Evolutionary conservation across 2,113 vertebrate genomes (phyloP).

Genomic region (Cnemophilus loriae): DNA sequence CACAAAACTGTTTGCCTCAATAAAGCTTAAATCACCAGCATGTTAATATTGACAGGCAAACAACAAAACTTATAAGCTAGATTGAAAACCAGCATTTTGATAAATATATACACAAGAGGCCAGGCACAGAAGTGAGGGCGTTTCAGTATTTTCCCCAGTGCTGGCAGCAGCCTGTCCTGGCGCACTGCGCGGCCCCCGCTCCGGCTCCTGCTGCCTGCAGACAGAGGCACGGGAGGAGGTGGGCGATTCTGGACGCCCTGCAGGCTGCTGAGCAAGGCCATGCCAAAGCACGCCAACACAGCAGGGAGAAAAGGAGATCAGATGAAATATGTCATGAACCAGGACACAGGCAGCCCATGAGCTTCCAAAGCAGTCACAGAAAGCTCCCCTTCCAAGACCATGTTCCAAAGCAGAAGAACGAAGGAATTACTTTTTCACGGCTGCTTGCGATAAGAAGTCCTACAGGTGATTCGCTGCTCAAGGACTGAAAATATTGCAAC

Average conservation of each 20-base stretch:
- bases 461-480: neutral
- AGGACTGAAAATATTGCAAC: neutral
- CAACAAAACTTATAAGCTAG: neutral
- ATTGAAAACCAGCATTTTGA: neutral
- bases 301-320: neutral
- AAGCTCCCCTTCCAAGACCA: fast-evolving
- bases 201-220: fast-evolving
- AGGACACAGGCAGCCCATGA: fast-evolving
- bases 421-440: neutral
- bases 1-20: neutral
- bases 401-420: neutral
- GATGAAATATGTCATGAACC: fast-evolving
- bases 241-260: fast-evolving
- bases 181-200: fast-evolving
- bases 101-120: fast-evolving
- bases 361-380: neutral
- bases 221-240: fast-evolving
- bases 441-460: neutral
- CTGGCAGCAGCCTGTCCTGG: fast-evolving
- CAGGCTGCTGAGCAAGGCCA: fast-evolving
- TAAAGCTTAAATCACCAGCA: neutral
- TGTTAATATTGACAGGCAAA: neutral
- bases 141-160: neutral
- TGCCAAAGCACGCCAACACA: neutral
- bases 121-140: fast-evolving